Evolutionary conservation across 2,113 vertebrate species (phyloP), one percentile per base, ranked within the genome.

Genomic region (Oreochromis spilurus): DNA sequence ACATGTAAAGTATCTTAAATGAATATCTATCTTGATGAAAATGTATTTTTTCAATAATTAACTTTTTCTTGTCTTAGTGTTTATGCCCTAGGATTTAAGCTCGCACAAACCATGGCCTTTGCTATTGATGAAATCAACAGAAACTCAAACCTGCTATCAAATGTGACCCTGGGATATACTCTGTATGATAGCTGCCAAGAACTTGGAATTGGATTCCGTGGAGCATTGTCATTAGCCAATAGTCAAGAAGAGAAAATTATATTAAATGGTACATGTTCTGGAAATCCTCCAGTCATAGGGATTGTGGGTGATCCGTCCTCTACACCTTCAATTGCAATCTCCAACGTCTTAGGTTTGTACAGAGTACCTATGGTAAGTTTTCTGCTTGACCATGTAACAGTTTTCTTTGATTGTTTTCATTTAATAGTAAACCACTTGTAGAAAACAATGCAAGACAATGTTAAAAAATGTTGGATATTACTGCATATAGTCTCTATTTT

Each of bases 91-190:
- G 93, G 90, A 5, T 95, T 95, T 38, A 89, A 91, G 62, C 75
- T 79, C 16, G 94, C 92, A 36, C 83, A 86, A 88, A 94, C 94
- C 9, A 95, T 96, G 94, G 91, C 87, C 19, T 96, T 94, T 91
- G 90, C 95, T 31, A 91, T 96, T 36, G 84, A 93, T 52, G 95
- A 96, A 26, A 95, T 96, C 43, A 96, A 96, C 81, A 93, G 17
- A 29, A 92, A 94, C 83, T n/a, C 86, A 2, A 55, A 92, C 13
- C 84, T 96, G 45, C 85, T 96, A 3, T 88, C 95, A 11, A 93
- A 94, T 45, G 26, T 94, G 26, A 95, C 87, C 4, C 72, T 95
- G 26, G 95, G 94, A 4, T 95, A 94, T 84, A 85, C 81, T 19
- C 53, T 95, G 6, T 95, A 92, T 83, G 93, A 95, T 79, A 94